A percentile compares a stretch with the other conserved stretches of the same genome.
Conservation (phyloP, 2,113 vertebrate genomes). For the Oxyruncus cristatus region DNA sequence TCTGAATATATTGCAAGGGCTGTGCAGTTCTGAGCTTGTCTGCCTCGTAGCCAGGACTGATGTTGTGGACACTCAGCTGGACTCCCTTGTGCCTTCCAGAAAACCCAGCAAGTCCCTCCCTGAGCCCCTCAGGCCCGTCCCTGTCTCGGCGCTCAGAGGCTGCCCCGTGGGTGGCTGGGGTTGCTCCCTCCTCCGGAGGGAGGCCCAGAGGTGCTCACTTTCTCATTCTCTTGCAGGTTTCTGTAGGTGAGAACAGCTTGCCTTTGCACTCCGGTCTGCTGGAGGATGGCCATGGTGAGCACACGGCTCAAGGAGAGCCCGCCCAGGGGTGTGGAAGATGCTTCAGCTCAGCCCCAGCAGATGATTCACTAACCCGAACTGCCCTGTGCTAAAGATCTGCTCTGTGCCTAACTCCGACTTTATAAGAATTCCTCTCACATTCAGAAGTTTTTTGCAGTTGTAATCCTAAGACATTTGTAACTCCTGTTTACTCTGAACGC, state of each 20-base stretch:
- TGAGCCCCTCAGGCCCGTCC: neutral
- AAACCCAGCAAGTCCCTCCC: neutral
- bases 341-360: neutral
- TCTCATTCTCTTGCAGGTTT: constrained; percentile 50
- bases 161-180: neutral
- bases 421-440: neutral
- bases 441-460: neutral
- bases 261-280: neutral
- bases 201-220: neutral
- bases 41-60: neutral
- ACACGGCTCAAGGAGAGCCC: neutral
- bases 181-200: neutral
- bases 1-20: neutral
- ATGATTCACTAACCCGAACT: neutral
- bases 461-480: neutral
- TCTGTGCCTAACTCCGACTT: neutral
- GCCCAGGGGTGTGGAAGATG: neutral
- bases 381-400: neutral
- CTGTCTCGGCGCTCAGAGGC: neutral
- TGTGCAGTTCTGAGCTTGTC: neutral
- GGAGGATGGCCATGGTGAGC: constrained; percentile 69
- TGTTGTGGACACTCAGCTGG: neutral
- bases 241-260: constrained; percentile 58
- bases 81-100: neutral
- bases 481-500: neutral